Evolutionary conservation across 2,113 vertebrate species (phyloP).

Genomic region (Cephalophus harveyi): DNA sequence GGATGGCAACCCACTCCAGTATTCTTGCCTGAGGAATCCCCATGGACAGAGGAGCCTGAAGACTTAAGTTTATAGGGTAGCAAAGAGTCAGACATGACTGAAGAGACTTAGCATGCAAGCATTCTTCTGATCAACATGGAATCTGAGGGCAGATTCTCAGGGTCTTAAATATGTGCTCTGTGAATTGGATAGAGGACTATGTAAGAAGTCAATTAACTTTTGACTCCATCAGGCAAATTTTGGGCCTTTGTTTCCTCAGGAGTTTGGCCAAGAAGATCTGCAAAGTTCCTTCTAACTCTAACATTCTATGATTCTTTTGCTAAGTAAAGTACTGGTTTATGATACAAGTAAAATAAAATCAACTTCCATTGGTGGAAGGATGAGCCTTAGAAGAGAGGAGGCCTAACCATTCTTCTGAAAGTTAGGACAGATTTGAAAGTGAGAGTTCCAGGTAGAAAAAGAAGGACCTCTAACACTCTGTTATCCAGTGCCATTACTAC

Average conservation of each 20-base stretch:
- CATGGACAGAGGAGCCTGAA: neutral
- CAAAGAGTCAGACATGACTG: neutral
- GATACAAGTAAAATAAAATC: neutral
- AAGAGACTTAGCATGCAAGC: neutral
- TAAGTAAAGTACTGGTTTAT: neutral
- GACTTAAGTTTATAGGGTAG: neutral
- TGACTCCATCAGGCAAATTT: neutral
- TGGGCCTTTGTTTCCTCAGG: neutral
- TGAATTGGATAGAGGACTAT: too few relatives aligned
- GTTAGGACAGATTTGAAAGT: neutral
- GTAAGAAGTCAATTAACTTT: neutral
- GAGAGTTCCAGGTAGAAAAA: neutral
- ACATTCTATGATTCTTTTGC: neutral
- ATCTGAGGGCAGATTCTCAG: neutral
- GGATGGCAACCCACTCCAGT: neutral
- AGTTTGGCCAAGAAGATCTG: neutral
- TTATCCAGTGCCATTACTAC: neutral
- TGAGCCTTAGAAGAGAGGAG: neutral
- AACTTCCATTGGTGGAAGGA: neutral
- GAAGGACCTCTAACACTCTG: neutral
- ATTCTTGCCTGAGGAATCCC: neutral
- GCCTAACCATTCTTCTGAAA: neutral
- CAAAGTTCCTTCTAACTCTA: neutral
- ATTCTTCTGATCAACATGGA: neutral
- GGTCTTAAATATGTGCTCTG: neutral